These are phyloP conservation scores for Spongia lamella DNA, from an alignment of 37 sponge, comb jelly and placozoan species.

Conservation along the genomic window DNA sequence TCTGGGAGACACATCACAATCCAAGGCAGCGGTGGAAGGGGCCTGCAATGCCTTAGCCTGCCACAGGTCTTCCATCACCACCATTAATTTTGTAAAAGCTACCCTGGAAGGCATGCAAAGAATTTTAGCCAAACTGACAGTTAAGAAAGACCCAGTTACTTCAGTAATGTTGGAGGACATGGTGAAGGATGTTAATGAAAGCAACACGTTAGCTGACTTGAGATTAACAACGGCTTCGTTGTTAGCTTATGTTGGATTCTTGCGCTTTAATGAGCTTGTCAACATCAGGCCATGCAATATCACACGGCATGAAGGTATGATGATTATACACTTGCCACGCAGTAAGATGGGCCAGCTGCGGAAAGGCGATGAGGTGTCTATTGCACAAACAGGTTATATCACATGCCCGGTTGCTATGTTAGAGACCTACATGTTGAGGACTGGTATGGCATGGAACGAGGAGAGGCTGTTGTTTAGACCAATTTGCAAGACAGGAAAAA, in stretches of 20 bases:
- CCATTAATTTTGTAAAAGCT: not conserved
- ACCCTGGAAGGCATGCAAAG: conserved; percentile 6
- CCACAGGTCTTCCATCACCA: too few species aligned
- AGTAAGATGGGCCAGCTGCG: conserved; percentile 9
- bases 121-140: not conserved
- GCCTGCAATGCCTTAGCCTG: too few species aligned
- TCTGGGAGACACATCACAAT: too few species aligned
- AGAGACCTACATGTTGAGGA: conserved; percentile 1
- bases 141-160: conserved; percentile 10
- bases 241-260: not conserved
- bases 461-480: too few species aligned
- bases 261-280: conserved; percentile 14
- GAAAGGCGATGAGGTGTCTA: not conserved
- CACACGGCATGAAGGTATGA: not conserved
- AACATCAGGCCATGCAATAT: conserved; percentile 4
- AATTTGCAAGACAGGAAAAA: too few species aligned
- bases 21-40: too few species aligned
- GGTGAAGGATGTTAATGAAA: not conserved
- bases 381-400: not conserved
- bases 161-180: conserved; percentile 3
- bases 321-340: not conserved
- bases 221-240: not conserved
- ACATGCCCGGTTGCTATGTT: conserved; percentile 13
- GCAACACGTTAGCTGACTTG: not conserved
- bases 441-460: too few species aligned